These are phyloP conservation scores for Cuculus canorus DNA, from an alignment of 2,797 vertebrate species.

Conservation along the genomic window DNA sequence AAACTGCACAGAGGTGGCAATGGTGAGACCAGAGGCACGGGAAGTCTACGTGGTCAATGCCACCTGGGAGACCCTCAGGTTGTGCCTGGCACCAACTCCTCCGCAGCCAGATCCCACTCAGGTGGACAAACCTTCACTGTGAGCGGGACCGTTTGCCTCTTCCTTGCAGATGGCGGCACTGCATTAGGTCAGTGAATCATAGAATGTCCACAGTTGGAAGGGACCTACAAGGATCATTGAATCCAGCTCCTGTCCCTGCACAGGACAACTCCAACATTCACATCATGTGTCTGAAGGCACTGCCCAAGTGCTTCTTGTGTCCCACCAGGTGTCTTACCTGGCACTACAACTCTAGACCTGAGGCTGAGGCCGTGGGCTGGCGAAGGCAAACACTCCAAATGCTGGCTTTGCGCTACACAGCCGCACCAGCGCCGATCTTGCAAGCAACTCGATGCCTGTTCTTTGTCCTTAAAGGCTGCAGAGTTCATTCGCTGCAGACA, in stretches of 20 bases:
- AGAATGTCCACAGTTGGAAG: no score
- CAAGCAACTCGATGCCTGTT: not conserved
- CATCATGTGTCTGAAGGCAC: no score
- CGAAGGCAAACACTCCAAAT: not conserved
- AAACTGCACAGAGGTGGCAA: rapidly evolving
- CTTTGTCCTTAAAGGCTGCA: not conserved
- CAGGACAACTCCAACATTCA: no score
- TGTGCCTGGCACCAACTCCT: not conserved
- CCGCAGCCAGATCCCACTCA: not conserved
- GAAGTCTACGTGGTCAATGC: not conserved
- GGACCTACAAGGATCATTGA: no score
- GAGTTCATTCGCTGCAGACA: not conserved
- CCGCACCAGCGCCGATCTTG: not conserved
- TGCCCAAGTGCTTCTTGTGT: no score
- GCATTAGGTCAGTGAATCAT: not conserved
- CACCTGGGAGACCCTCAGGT: not conserved
- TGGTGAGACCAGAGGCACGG: rapidly evolving
- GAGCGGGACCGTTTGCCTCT: not conserved
- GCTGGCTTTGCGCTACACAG: not conserved
- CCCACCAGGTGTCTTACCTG: not conserved
- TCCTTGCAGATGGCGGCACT: not conserved
- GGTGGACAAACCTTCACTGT: not conserved
- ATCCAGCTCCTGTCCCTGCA: no score
- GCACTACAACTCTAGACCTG: rapidly evolving
- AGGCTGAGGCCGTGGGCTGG: not conserved